phyloP scores from a whole-genome alignment of 2,888 invertebrate genomes.

The Rambutsinella grinnellia region DNA sequence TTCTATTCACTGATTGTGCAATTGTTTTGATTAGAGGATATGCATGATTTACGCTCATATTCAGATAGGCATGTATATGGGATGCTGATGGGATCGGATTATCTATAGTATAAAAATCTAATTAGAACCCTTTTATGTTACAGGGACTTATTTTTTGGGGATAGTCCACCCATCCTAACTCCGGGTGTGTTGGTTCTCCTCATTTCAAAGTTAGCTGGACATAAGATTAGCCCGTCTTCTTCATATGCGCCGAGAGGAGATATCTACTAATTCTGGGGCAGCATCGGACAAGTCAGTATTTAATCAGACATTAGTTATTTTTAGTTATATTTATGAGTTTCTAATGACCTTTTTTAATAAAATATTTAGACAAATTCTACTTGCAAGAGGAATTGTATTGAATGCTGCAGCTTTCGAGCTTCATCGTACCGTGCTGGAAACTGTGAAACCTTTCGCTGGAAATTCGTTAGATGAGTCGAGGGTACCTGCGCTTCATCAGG shows the following conservation, averaged over 20 bases:
- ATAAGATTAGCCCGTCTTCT: constrained; percentile 36
- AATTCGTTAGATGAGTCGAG: neutral
- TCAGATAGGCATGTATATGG: no score
- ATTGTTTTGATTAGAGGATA: no score
- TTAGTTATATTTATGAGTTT: neutral
- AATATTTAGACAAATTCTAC: constrained; percentile 47
- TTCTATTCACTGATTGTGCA: no score
- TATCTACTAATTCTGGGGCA: constrained; percentile 43
- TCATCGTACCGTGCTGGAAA: constrained; percentile 51
- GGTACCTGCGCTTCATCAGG: constrained; percentile 41
- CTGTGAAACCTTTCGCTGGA: constrained; percentile 18
- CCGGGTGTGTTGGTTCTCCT: constrained; percentile 49
- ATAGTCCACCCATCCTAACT: constrained; percentile 47
- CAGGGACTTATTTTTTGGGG: constrained; percentile 53
- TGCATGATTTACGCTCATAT: no score
- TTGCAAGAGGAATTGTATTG: constrained; percentile 46
- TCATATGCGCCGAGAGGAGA: constrained; percentile 42
- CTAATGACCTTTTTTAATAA: no score
- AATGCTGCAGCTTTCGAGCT: constrained; percentile 52
- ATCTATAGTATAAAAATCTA: no score
- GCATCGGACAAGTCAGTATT: constrained; percentile 52
- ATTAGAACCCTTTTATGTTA: constrained; percentile 4
- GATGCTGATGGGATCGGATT: no score
- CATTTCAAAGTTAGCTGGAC: constrained; percentile 49
- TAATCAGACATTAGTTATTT: no score